A percentile compares a stretch with the other conserved stretches of the same genome.
Conservation (phyloP, 2,888 invertebrate species). For the Campopleginae sp. region DNA sequence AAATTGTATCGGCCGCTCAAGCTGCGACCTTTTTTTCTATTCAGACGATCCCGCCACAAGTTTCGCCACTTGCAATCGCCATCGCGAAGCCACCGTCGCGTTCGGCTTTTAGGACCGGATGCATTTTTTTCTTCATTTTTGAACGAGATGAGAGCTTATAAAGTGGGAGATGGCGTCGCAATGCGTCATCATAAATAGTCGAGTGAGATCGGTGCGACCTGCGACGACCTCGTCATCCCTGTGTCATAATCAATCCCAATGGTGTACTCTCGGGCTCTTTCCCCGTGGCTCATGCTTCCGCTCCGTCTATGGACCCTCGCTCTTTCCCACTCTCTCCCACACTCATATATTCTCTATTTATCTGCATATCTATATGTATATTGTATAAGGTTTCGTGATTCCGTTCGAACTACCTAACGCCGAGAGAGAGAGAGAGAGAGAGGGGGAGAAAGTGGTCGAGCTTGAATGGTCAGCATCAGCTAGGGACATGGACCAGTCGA, state of each 20-base stretch:
- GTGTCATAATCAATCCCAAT: constrained; percentile 72
- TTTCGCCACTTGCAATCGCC: not conserved
- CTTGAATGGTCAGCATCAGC: constrained; percentile 54
- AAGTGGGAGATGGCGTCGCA: constrained; percentile 71
- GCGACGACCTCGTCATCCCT: constrained; percentile 69
- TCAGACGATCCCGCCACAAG: not conserved
- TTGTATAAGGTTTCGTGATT: constrained; percentile 54
- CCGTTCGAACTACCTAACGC: constrained; percentile 55
- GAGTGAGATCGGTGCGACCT: constrained; percentile 66
- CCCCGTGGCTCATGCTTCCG: constrained; percentile 39
- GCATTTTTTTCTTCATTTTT: constrained; percentile 1
- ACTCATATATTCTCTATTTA: constrained; percentile 2
- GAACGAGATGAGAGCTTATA: constrained; percentile 29
- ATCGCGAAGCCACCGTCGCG: not conserved
- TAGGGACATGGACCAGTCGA: constrained; percentile 57
- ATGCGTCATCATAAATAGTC: constrained; percentile 80
- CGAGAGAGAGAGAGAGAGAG: constrained; percentile 9
- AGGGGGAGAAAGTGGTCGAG: constrained; percentile 24
- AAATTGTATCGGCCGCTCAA: not conserved
- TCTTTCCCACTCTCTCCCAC: constrained; percentile 9
- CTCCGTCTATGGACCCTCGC: constrained; percentile 44
- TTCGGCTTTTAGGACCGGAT: constrained; percentile 35
- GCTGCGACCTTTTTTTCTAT: not conserved
- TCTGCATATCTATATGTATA: constrained; percentile 6
- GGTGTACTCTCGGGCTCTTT: constrained; percentile 50